A percentile compares a stretch with the other conserved stretches of the same genome.
These are phyloP conservation scores for Mythimna vitellina DNA, from an alignment of 2,888 invertebrate species.

Conservation along the genomic window DNA sequence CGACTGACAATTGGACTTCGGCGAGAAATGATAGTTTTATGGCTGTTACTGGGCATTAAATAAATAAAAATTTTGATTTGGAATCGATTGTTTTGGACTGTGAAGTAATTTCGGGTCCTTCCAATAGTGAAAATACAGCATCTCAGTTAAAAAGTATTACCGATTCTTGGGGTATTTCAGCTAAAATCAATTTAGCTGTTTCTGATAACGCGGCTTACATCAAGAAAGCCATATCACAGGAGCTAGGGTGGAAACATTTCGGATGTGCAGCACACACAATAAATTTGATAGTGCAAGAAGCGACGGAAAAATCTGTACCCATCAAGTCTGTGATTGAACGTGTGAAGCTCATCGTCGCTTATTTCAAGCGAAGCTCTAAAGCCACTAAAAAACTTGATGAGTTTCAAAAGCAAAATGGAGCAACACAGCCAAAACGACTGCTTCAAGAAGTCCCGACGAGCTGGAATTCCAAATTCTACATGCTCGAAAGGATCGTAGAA, in stretches of 20 bases:
- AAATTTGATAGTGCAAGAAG: conserved; percentile 55
- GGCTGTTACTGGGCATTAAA: conserved; percentile 51
- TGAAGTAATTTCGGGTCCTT: conserved; percentile 11
- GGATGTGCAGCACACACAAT: conserved; percentile 54
- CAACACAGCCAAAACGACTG: conserved; percentile 38
- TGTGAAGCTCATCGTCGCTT: conserved; percentile 38
- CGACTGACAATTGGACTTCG: conserved; percentile 53
- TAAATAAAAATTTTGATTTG: conserved; percentile 1
- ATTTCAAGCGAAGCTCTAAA: conserved; percentile 43
- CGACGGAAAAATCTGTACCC: conserved; percentile 22
- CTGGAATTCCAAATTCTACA: conserved; percentile 50
- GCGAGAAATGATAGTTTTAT: conserved; percentile 37
- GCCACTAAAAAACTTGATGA: conserved; percentile 37
- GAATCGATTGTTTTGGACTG: conserved; percentile 16
- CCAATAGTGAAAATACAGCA: conserved; percentile 9
- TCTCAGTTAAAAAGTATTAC: conserved; percentile 11
- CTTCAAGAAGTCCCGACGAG: conserved; percentile 39
- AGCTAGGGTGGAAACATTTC: conserved; percentile 46
- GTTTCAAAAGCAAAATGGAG: conserved; percentile 41
- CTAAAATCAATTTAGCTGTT: conserved; percentile 18
- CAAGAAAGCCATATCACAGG: conserved; percentile 31
- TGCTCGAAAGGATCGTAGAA: conserved; percentile 43
- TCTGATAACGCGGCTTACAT: conserved; percentile 56
- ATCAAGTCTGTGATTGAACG: conserved; percentile 18
- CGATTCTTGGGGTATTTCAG: conserved; percentile 8